These are phyloP conservation scores for Oligia strigilis DNA, from an alignment of 2,888 invertebrate species.

Conservation along the genomic window DNA sequence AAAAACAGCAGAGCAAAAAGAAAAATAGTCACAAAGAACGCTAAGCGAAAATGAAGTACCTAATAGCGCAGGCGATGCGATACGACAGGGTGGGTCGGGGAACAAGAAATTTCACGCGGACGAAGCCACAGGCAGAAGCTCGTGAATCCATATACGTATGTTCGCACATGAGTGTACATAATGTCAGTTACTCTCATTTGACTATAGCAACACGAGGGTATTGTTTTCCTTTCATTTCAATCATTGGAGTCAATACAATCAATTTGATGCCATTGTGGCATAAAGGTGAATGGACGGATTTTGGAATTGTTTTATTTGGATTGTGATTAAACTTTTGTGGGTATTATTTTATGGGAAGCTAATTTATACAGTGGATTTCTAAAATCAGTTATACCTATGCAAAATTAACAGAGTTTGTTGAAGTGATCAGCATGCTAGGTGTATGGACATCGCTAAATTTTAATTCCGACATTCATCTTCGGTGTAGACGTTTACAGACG, in stretches of 20 bases:
- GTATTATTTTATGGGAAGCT: background rate
- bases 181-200: conserved; percentile 49
- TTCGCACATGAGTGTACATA: background rate
- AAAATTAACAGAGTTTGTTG: background rate
- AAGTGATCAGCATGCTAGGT: background rate
- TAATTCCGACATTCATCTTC: too few relatives aligned
- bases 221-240: conserved; percentile 62
- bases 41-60: too few relatives aligned
- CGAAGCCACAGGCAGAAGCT: too few relatives aligned
- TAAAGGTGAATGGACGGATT: conserved; percentile 29
- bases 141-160: background rate
- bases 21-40: too few relatives aligned
- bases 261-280: conserved; percentile 47
- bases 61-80: too few relatives aligned
- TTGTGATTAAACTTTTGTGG: conserved; percentile 27
- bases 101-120: too few relatives aligned
- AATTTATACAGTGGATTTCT: background rate
- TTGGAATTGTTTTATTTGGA: conserved; percentile 40
- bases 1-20: too few relatives aligned
- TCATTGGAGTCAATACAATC: conserved; percentile 60
- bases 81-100: too few relatives aligned
- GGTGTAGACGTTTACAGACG: too few relatives aligned
- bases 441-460: too few relatives aligned
- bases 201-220: conserved; percentile 44
- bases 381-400: background rate